Base-by-base conservation (phyloP, 2,113 vertebrate genomes). In the Leucopternis melanops region DNA sequence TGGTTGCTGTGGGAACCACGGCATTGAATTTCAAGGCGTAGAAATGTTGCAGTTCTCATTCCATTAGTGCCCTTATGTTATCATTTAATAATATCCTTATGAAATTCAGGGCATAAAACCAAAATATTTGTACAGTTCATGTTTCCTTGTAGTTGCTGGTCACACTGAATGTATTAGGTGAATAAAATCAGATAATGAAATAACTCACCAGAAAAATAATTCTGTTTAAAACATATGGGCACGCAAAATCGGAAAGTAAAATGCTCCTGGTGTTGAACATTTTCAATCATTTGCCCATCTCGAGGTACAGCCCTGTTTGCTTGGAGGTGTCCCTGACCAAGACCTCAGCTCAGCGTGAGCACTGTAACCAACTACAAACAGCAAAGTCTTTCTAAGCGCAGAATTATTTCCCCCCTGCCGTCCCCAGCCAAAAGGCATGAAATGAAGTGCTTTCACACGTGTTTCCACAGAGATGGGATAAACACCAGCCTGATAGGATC, bases 1-100 rank as follows among this genome's bases (percentile, higher is more conserved):
- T 86, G 38, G 95, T 97, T 96, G 91, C 94, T 91, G 82, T 95
- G 88, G 96, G 81, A 97, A 93, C 92, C 66, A 42, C 11, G 10
- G 75, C 69, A 6, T 11, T 62, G 66, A 55, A 69, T 92, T 89
- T 77, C 66, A 84, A 75, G 86, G 58, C 89, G 19, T 20, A 34
- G 75, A 88, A 90, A 45, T 36, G 45, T 54, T 83, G 75, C 75
- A 47, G 36, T 80, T 91, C 58, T 92, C 25, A 62, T 57, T 69
- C 81, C 62, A 27, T 71, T 88, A 88, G 86, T 71, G 91, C 47
- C 36, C 34, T 57, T 66, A 13, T 23, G 73, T 38, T 89, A 34
- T 7, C 5, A 0, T 42, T 92, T 77, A 83, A 32, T 62, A 86
- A 77, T 75, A 72, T 29, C 32, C 40, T 45, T 49, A 1, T 9